Conservation (phyloP, 2,888 invertebrate genomes). For the Papilio demoleus region DNA sequence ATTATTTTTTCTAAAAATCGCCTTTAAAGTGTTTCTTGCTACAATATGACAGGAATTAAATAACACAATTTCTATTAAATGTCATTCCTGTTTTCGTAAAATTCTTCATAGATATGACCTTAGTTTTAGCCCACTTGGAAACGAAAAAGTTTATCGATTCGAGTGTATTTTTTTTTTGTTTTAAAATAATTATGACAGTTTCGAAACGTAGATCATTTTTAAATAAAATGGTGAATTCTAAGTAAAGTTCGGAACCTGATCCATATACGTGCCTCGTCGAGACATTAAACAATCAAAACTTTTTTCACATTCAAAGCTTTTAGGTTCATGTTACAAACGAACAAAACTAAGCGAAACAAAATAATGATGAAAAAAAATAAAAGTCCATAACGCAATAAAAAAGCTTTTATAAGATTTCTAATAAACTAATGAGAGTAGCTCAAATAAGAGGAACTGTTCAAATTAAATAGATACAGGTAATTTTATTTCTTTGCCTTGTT, state of each 20-base stretch:
- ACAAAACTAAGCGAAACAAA: neutral
- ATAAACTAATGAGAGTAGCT: neutral
- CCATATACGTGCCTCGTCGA: neutral
- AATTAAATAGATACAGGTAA: slow-evolving; percentile 8
- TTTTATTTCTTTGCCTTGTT: slow-evolving; percentile 11
- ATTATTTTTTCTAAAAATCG: neutral
- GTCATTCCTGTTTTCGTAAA: too few relatives aligned
- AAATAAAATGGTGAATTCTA: neutral
- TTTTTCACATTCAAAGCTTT: neutral
- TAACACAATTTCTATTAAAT: neutral
- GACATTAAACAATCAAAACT: slow-evolving; percentile 11
- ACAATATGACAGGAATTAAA: neutral
- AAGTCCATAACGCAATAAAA: too few relatives aligned
- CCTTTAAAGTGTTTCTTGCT: neutral
- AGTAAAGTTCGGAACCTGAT: neutral
- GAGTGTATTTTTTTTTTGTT: too few relatives aligned
- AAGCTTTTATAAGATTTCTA: neutral
- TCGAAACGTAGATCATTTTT: neutral
- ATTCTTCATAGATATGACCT: too few relatives aligned
- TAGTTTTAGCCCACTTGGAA: too few relatives aligned
- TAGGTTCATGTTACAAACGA: neutral
- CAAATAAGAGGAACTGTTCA: neutral
- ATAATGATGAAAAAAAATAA: too few relatives aligned
- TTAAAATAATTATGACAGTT: neutral
- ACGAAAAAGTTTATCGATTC: too few relatives aligned